phyloP scores from a whole-genome alignment of 1,140 invertebrate species.

The Calephelis virginiensis region DNA sequence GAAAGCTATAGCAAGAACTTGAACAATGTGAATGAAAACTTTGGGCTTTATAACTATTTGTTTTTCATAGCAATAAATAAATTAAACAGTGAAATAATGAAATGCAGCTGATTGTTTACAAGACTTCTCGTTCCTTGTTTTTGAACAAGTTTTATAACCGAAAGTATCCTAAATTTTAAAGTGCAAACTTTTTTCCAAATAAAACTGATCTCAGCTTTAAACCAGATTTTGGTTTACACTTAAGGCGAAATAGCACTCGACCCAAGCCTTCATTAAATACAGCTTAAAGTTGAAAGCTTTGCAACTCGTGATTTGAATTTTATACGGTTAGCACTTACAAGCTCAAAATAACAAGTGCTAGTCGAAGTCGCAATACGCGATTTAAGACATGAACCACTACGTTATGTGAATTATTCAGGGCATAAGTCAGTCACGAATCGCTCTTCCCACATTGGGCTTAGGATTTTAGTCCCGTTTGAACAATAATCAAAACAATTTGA shows the following conservation, averaged over 20 bases:
- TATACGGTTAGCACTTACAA: slow-evolving; percentile 36
- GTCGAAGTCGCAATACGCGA: slow-evolving; percentile 40
- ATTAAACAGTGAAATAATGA: no score
- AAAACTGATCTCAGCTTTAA: neutral
- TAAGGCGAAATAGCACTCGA: slow-evolving; percentile 2
- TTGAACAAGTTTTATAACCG: no score
- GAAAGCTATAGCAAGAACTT: no score
- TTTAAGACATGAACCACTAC: slow-evolving; percentile 45
- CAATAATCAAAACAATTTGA: no score
- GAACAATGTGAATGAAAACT: no score
- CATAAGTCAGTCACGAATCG: slow-evolving; percentile 68
- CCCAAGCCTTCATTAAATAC: slow-evolving; percentile 14
- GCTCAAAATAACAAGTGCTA: slow-evolving; percentile 45
- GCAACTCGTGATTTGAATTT: slow-evolving; percentile 40
- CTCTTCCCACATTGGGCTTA: slow-evolving; percentile 36
- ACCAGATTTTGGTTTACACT: neutral
- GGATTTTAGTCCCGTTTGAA: neutral
- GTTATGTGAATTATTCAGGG: slow-evolving; percentile 61
- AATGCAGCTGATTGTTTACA: no score
- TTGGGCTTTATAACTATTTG: no score
- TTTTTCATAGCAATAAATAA: no score
- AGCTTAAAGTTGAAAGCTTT: slow-evolving; percentile 18
- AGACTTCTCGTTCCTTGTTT: no score
- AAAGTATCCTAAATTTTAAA: no score
- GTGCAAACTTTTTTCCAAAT: no score